Percentiles rank a stretch among this genome's conserved stretches.
Conservation (phyloP, 1,140 invertebrate genomes). For the Drosophila truncata region DNA sequence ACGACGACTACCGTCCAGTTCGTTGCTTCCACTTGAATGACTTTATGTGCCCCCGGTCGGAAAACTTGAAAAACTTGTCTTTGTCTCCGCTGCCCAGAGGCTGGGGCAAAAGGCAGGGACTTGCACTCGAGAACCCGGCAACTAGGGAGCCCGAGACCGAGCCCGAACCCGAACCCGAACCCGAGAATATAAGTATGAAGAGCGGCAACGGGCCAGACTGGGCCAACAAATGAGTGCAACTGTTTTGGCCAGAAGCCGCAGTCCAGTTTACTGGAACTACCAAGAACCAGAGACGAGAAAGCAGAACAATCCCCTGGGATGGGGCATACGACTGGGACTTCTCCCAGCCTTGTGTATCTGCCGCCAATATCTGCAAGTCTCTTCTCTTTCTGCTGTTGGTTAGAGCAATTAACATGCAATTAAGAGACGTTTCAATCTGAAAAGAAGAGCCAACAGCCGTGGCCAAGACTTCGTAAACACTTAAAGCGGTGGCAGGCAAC, state of each 20-base stretch:
- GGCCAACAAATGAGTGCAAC: slow-evolving; percentile 81
- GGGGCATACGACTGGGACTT: not conserved
- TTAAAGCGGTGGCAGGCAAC: slow-evolving; percentile 26
- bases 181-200: slow-evolving; percentile 30
- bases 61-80: slow-evolving; percentile 83
- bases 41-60: slow-evolving; percentile 73
- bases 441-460: slow-evolving; percentile 59
- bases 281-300: slow-evolving; percentile 24
- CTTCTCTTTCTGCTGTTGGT: slow-evolving; percentile 51
- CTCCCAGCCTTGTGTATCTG: slow-evolving; percentile 26
- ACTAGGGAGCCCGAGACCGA: slow-evolving; percentile 19
- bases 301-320: slow-evolving; percentile 49
- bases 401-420: slow-evolving; percentile 81
- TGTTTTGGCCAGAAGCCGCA: slow-evolving; percentile 66
- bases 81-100: slow-evolving; percentile 58
- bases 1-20: slow-evolving; percentile 55
- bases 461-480: slow-evolving; percentile 49
- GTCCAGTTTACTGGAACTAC: slow-evolving; percentile 37
- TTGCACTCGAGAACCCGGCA: slow-evolving; percentile 47
- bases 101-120: slow-evolving; percentile 47
- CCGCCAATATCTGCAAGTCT: slow-evolving; percentile 46
- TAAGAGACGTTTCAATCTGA: slow-evolving; percentile 79
- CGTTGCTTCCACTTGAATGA: slow-evolving; percentile 78
- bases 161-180: too few relatives aligned
- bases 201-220: slow-evolving; percentile 50